Conservation (phyloP, 2,888 invertebrate genomes). For the Pheosia gnoma region DNA sequence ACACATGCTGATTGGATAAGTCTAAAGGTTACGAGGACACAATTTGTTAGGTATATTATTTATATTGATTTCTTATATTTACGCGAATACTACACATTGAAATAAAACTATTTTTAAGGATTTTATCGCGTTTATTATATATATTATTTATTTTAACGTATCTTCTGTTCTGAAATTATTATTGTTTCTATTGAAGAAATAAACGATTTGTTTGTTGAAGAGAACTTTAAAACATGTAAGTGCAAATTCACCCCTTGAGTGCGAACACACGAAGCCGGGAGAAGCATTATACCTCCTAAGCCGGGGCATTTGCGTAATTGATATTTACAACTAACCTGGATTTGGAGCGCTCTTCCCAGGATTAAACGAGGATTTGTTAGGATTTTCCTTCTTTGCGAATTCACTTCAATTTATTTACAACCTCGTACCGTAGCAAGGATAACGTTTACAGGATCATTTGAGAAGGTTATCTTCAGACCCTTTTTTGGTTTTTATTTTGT, state of each 20-base stretch:
- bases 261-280: conserved; percentile 36
- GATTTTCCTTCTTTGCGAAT: conserved; percentile 70
- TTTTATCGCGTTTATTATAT: too few relatives aligned
- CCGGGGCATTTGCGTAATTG: conserved; percentile 80
- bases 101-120: too few relatives aligned
- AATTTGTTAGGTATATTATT: too few relatives aligned
- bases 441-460: conserved; percentile 53
- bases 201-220: background rate
- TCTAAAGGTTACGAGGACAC: too few relatives aligned
- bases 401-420: conserved; percentile 77
- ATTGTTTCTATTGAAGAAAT: too few relatives aligned
- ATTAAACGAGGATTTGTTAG: conserved; percentile 78
- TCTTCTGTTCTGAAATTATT: too few relatives aligned
- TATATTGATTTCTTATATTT: too few relatives aligned
- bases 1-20: too few relatives aligned
- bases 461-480: conserved; percentile 42
- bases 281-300: conserved; percentile 63
- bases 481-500: conserved; percentile 20
- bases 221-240: conserved; percentile 23
- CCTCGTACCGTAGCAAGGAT: conserved; percentile 46
- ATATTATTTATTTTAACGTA: too few relatives aligned
- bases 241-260: conserved; percentile 48
- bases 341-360: conserved; percentile 70
- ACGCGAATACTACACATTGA: too few relatives aligned
- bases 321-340: conserved; percentile 84